phyloP scores from a whole-genome alignment of 2,888 invertebrate genomes.

The Coelopa pilipes region DNA sequence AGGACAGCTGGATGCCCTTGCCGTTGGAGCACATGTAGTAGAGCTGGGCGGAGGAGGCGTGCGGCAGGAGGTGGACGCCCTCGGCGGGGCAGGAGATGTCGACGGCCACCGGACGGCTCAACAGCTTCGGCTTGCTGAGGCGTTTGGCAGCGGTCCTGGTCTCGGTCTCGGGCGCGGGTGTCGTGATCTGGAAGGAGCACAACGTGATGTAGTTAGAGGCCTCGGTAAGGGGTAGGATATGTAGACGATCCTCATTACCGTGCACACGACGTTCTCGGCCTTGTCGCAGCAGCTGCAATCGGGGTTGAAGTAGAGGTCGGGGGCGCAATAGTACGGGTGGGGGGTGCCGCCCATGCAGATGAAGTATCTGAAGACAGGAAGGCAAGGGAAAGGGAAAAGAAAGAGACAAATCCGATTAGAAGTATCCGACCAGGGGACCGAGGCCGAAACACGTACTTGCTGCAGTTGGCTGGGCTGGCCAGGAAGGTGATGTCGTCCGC shows the following conservation, averaged over 20 bases:
- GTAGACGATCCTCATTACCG: too few species aligned
- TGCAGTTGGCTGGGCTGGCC: constrained; percentile 54
- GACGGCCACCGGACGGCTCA: constrained; percentile 54
- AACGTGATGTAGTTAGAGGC: too few species aligned
- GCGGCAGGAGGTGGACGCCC: constrained; percentile 56
- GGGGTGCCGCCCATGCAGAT: constrained; percentile 58
- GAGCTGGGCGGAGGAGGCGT: constrained; percentile 48
- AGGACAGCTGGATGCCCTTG: constrained; percentile 58
- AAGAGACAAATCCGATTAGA: too few species aligned
- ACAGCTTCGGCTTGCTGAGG: too few species aligned
- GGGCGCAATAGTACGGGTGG: constrained; percentile 49
- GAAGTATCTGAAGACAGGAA: constrained; percentile 47
- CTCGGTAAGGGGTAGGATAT: too few species aligned
- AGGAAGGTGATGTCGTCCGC: constrained; percentile 52
- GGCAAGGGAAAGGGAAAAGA: background rate
- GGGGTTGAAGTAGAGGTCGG: constrained; percentile 55
- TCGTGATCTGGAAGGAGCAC: constrained; percentile 48
- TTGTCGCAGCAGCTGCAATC: constrained; percentile 55
- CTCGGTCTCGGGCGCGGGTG: constrained; percentile 52
- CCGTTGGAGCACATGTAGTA: constrained; percentile 62
- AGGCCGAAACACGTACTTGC: constrained; percentile 46
- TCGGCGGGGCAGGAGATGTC: constrained; percentile 55
- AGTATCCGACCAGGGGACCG: too few species aligned
- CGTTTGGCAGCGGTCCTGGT: constrained; percentile 50
- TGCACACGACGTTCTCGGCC: constrained; percentile 53